phyloP scores from a whole-genome alignment of 2,113 vertebrate species.

The Atlantisia rogersi region DNA sequence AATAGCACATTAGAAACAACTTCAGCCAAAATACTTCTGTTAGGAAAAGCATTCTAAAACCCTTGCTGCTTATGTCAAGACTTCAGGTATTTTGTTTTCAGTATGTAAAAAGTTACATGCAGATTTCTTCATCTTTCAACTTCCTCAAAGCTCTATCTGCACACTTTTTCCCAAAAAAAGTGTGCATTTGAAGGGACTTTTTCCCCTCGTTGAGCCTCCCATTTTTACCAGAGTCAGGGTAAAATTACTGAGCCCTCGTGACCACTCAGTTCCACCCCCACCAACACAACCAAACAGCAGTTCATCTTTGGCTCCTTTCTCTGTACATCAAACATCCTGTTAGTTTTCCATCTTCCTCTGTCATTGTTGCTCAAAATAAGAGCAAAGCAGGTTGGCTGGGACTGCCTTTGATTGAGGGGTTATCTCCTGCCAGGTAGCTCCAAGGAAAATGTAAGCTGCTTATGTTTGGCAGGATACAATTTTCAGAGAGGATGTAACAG shows the following conservation, averaged over 20 bases:
- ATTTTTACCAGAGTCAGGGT: background rate
- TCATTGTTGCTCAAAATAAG: background rate
- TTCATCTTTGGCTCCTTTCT: background rate
- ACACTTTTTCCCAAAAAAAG: accelerated
- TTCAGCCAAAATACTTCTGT: background rate
- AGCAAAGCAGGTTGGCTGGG: background rate
- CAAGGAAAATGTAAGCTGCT: background rate
- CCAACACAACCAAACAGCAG: background rate
- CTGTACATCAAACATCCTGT: background rate
- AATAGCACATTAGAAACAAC: background rate
- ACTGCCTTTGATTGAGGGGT: background rate
- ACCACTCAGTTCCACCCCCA: background rate
- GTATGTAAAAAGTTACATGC: background rate
- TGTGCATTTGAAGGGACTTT: background rate
- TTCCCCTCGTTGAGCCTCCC: background rate
- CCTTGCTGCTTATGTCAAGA: background rate
- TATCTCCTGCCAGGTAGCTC: slow-evolving; percentile 14
- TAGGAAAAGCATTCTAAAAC: background rate
- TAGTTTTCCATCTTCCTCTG: background rate
- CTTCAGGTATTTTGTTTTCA: background rate
- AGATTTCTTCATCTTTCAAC: background rate
- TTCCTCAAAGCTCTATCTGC: background rate
- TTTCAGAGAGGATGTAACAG: background rate
- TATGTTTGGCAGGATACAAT: background rate
- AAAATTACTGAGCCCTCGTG: background rate